Evolutionary conservation across 2,113 vertebrate species (phyloP), one percentile per base, ranked within the genome.

Genomic region (Carollia perspicillata): DNA sequence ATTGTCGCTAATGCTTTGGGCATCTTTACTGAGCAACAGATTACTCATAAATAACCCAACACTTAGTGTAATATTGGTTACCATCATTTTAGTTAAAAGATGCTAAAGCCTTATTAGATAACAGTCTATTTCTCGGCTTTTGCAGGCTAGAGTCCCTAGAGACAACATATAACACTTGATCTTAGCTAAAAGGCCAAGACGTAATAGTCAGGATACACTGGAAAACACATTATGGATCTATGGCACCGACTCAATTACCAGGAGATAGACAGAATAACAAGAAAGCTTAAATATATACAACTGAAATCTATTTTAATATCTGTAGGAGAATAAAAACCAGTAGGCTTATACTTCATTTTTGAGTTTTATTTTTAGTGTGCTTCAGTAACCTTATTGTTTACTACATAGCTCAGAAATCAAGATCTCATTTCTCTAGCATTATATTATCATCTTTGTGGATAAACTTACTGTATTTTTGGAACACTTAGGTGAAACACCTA

Each of bases 11-110:
- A 80, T 74, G 22, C 35, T 92, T 80, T 80, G 49, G 86, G 26
- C 44, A 68, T 87, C 35, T 92, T 95, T 94, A n/a, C 49, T 53
- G 49, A 89, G 63, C 69, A 94, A 78, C 9, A n/a, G 12, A 60
- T 93, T 95, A 42, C n/a, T 83, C 53, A 93, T 96, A 92, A 97
- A 94, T 96, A 95, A 96, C 78, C 28, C 4, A 95, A 58, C 49
- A 92, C 37, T 91, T 49, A 84, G 18, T 71, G 26, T 63, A 83
- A 88, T 85, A 87, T 69, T 49, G 26, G 74, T 84, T 72, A 80
- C 22, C 47, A 72, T 87, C 55, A 96, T 84, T 96, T 96, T 80
- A 91, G 86, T 89, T 95, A 95, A 92, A 94, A 90, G 42, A 90
- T 88, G 14, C 35, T 93, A 83, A 92, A 92, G 23, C 16, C 68